Percentiles rank a stretch among this genome's conserved stretches.
Conservation (phyloP, 2,797 vertebrate genomes). For the Arrhamphus sclerolepis region DNA sequence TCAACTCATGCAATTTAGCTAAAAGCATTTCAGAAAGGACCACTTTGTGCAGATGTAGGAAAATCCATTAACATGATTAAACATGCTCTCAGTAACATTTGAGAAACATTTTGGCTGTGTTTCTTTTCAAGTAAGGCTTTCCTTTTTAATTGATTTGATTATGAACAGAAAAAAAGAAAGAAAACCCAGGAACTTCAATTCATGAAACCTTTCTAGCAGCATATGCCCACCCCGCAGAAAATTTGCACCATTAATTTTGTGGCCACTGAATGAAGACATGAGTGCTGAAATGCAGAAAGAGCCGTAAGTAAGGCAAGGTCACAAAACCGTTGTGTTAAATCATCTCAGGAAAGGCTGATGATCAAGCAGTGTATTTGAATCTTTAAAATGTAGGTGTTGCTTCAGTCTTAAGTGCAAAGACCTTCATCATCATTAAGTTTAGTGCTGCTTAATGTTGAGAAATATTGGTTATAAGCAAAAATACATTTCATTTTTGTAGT, state of each 20-base stretch:
- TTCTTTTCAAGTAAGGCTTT: slow-evolving; percentile 41
- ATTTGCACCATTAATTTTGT: slow-evolving; percentile 51
- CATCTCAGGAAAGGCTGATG: slow-evolving; percentile 34
- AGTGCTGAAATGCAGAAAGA: slow-evolving; percentile 59
- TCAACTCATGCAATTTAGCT: slow-evolving; percentile 29
- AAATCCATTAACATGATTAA: slow-evolving; percentile 62
- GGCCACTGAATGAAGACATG: slow-evolving; percentile 45
- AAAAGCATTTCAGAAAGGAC: slow-evolving; percentile 19
- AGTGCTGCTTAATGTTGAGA: slow-evolving; percentile 3
- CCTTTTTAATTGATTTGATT: slow-evolving; percentile 47
- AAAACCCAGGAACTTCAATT: slow-evolving; percentile 9
- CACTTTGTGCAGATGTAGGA: slow-evolving; percentile 24
- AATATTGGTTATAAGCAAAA: neutral
- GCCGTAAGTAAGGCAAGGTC: slow-evolving; percentile 69
- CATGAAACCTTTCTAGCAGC: slow-evolving; percentile 31
- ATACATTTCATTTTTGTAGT: neutral
- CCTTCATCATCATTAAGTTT: slow-evolving; percentile 1
- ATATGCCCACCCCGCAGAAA: slow-evolving; percentile 24
- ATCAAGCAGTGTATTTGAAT: slow-evolving; percentile 50
- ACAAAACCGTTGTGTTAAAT: slow-evolving; percentile 62
- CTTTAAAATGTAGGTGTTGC: slow-evolving; percentile 24
- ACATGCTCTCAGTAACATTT: slow-evolving; percentile 17
- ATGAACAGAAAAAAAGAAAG: slow-evolving; percentile 8
- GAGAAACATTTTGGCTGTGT: slow-evolving; percentile 34
- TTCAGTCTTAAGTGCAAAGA: slow-evolving; percentile 4